Percentiles rank a stretch among this genome's conserved stretches.
Evolutionary conservation across 2,888 invertebrate genomes (phyloP).

Genomic region (Apamea anceps): DNA sequence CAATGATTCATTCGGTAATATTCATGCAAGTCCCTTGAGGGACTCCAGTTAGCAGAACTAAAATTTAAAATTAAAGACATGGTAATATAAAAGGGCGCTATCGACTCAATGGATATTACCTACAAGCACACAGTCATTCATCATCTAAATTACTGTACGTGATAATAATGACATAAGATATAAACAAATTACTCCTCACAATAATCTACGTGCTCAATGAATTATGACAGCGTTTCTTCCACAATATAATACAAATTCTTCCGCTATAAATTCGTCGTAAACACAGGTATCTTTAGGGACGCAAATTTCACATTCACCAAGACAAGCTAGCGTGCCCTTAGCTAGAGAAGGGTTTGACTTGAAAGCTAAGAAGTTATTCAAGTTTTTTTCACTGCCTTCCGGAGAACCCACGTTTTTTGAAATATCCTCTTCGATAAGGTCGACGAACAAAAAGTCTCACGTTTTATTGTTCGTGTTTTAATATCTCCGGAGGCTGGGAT

Average conservation of each 20-base stretch:
- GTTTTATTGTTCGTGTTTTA: constrained; percentile 41
- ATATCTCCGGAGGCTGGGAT: constrained; percentile 32
- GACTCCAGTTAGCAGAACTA: background rate
- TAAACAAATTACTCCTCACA: constrained; percentile 15
- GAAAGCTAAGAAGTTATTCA: constrained; percentile 50
- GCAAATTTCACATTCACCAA: constrained; percentile 46
- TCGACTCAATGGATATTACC: background rate
- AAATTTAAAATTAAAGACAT: background rate
- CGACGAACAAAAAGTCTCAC: constrained; percentile 47
- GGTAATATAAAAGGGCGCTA: background rate
- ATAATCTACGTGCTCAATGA: constrained; percentile 39
- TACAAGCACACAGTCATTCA: background rate
- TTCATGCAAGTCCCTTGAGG: constrained; percentile 7
- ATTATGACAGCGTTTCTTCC: constrained; percentile 4
- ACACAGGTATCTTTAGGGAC: constrained; percentile 40
- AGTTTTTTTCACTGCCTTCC: constrained; percentile 38
- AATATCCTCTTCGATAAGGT: constrained; percentile 48
- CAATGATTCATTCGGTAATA: constrained; percentile 33
- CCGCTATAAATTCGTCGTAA: constrained; percentile 37
- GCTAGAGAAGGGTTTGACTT: constrained; percentile 61
- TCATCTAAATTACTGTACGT: constrained; percentile 21
- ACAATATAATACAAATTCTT: constrained; percentile 25
- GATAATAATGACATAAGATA: constrained; percentile 14
- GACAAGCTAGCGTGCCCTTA: constrained; percentile 46
- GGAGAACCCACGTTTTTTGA: constrained; percentile 23